Base-by-base conservation (phyloP, 2,888 invertebrate species). In the Marronus borbonicus region DNA sequence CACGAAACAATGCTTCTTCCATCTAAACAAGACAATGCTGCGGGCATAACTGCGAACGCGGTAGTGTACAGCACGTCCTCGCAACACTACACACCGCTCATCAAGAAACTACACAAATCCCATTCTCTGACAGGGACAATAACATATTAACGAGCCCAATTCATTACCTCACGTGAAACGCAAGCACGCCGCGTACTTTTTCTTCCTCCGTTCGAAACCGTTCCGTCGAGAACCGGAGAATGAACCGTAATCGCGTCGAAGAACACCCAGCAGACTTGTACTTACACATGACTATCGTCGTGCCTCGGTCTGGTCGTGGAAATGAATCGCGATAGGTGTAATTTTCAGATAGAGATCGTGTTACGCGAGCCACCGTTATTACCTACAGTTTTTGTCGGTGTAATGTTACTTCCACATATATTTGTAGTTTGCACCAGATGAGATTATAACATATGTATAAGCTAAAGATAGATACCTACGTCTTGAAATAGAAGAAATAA, bases 331-430 rank as follows among this genome's bases (percentile, higher is more conserved):
- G 31, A 49, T n/a, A 24, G 60, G 72, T 74, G 72, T 62, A 60
- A 74, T 60, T 74, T 74, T 74, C 72, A 74, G 49, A 60, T 20
- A 60, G 60, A 74, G 72, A 74, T 74, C 20, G 60, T 60, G 60
- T 74, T 74, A 62, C 72, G 28, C 44, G 49, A 62, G 62, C 62
- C 60, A 74, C 72, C 72, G 72, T 74, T 74, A 74, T 44, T 44
- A 5, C 8, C 20, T 60, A 20, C 72, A 74, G 60, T 74, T 62
- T 74, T 74, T 74, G 20, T 44, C 44, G 14, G 72, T 44, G 60
- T 72, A 58, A 28, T 14, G 24, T 74, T 74, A 62, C 72, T 36
- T 65, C 4, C 31, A 36, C 5, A 36, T 36, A 36, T 36, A 36
- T 36, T 24, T 24, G 24, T 24, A 24, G 24, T 24, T 24, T 24